Conservation (phyloP, 2,888 invertebrate genomes). For the Hoplodrina blanda region DNA sequence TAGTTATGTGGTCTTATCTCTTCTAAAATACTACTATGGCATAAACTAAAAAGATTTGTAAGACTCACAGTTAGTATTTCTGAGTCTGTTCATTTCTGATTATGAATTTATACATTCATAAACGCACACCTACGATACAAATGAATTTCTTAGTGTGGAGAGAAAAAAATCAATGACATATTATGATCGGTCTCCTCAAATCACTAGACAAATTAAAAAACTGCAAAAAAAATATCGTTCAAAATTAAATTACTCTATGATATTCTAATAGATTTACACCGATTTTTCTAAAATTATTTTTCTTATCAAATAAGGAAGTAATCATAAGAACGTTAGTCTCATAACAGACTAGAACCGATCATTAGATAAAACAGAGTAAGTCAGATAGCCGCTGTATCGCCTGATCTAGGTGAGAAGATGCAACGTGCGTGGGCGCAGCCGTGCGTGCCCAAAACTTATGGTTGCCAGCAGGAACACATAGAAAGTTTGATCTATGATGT, state of each 20-base stretch:
- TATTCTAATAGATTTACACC: no score
- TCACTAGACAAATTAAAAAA: no score
- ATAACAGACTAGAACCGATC: slow-evolving; percentile 46
- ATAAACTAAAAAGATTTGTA: no score
- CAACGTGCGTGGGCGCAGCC: slow-evolving; percentile 50
- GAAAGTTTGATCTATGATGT: not conserved
- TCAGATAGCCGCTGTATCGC: slow-evolving; percentile 51
- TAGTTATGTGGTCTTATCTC: not conserved
- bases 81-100: no score
- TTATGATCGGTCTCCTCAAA: no score
- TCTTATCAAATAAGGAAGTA: slow-evolving; percentile 10
- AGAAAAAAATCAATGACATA: no score
- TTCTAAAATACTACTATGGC: not conserved
- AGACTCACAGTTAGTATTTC: no score
- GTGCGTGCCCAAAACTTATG: slow-evolving; percentile 54
- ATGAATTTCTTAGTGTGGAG: no score
- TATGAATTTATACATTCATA: no score
- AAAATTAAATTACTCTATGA: no score
- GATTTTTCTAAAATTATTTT: not conserved
- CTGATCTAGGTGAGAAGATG: slow-evolving; percentile 46
- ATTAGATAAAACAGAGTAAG: slow-evolving; percentile 47
- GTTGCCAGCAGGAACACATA: slow-evolving; percentile 39
- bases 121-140: no score
- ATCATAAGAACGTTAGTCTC: slow-evolving; percentile 22
- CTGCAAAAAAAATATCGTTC: no score